Evolutionary conservation across 1,140 invertebrate species (phyloP), one percentile per base, ranked within the genome.

Genomic region (Macrobrachium nipponense): DNA sequence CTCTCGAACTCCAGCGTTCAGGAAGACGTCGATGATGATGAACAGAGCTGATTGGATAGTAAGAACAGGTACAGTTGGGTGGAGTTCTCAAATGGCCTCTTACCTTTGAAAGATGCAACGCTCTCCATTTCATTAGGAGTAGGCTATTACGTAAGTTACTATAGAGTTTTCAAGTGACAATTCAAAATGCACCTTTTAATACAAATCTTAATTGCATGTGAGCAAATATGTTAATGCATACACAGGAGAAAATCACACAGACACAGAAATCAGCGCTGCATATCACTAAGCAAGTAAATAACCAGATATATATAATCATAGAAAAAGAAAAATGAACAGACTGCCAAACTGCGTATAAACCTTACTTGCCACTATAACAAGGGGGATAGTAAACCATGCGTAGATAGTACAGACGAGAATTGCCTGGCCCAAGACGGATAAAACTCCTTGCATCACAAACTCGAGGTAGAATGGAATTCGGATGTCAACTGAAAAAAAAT

Each of bases 381-480:
- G 88, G 5, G 91, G 91, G n/a, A 93, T 78, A 0, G 92, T 89
- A 86, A 93, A 92, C 87, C 90, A 90, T 17, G 91, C 92, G 61
- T 92, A 93, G 17, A 94, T 91, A 72, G 91, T 91, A 60, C 90
- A 90, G 59, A 93, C 92, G n/a, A 93, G 87, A n/a, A 93, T 88
- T 15, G 93, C 81, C 68, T 92, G 91, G 17, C 91, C 89, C 10
- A 90, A 36, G 36, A 92, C 89, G 68, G 89, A 90, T 23, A 92
- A 84, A 36, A 91, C 87, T 60, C 93, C 92, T 90, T 92, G 92
- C 8, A 93, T 77, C 81, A 93, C 91, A 73, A 92, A 91, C 89
- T 93, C 93, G 11, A 91, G 88, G 78, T 91, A 91, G 90, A 92
- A 92, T 27, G 93, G 93, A 8, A 94, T 90, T 64, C 92, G 90